Conservation (phyloP, 2,797 vertebrate species). For the Antennarius maculatus region DNA sequence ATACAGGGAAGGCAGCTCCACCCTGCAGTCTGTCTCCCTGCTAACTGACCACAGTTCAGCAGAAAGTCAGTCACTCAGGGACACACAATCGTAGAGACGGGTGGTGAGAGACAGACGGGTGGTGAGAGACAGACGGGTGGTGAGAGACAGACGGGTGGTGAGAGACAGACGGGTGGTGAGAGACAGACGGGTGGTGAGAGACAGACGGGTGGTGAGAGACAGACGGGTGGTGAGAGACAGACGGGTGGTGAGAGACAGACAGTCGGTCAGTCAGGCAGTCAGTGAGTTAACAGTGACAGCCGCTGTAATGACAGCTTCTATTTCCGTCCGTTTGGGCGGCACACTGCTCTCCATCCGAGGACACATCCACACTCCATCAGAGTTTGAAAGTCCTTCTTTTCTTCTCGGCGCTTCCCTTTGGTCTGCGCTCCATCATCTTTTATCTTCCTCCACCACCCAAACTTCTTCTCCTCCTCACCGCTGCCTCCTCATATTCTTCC, state of each 20-base stretch:
- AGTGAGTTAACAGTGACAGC: slow-evolving; percentile 24
- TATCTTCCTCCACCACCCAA: background rate
- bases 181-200: background rate
- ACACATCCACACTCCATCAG: slow-evolving; percentile 25
- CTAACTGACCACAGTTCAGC: slow-evolving; percentile 49
- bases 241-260: background rate
- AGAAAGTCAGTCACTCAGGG: slow-evolving; percentile 1
- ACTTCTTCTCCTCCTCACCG: background rate
- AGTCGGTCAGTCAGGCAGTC: background rate
- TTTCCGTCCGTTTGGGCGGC: slow-evolving; percentile 62
- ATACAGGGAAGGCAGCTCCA: slow-evolving; percentile 56
- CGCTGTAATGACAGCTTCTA: slow-evolving; percentile 63
- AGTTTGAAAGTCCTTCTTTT: background rate
- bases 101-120: background rate
- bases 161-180: too few species aligned
- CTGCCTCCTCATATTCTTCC: background rate
- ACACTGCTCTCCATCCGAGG: slow-evolving; percentile 32
- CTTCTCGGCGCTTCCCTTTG: background rate
- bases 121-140: too few species aligned
- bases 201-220: too few species aligned
- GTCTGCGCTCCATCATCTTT: background rate
- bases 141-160: background rate
- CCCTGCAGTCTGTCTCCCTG: slow-evolving; percentile 56
- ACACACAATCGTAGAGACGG: background rate
- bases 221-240: background rate